Base-by-base conservation (phyloP, 2,888 invertebrate species). In the Steinernema carpocapsae region DNA sequence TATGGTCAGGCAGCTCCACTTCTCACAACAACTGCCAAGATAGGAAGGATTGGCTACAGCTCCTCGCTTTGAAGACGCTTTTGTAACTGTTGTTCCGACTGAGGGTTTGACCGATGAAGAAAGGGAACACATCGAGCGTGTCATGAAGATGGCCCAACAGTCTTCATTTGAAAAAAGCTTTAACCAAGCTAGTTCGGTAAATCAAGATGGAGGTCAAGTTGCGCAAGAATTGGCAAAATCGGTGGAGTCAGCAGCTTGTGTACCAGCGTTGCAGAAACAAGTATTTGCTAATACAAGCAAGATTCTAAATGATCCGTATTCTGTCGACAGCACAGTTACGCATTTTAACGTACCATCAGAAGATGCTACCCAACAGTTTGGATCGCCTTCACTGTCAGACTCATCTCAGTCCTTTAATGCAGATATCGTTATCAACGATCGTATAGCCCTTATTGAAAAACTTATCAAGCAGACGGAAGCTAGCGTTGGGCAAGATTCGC, bases 41-140 rank as follows among this genome's bases (percentile, higher is more conserved):
- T n/a, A n/a, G n/a, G n/a, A n/a, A n/a, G n/a, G n/a, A n/a, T n/a
- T n/a, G n/a, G n/a, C n/a, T n/a, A n/a, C n/a, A n/a, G n/a, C n/a
- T n/a, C n/a, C n/a, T 37, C 14, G 72, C 74, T 19, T n/a, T 51
- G 43, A 43, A 43, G 43, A 43, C 7, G 10, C 43, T 7, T 10
- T 43, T 43, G 43, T 14, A 14, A 14, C 22, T 22, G n/a, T 10
- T 19, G 24, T 10, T 12, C 43, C 43, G 43, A 43, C 14, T 24
- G 17, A 29, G 19, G 6, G 19, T 3, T 32, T 84, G 51, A 80
- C 81, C 7, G 77, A 77, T 59, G 83, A 85, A 43, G 84, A 83
- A 72, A 56, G 83, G 56, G 80, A 77, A 43, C 78, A 77, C 43
- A 77, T 80, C 37, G 72, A 43, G n/a, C 19, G 42, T 26, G 77